A percentile compares a stretch with the other conserved stretches of the same genome.
Evolutionary conservation across 2,888 invertebrate species (phyloP).

Genomic region (Cheiracanthium punctorium): DNA sequence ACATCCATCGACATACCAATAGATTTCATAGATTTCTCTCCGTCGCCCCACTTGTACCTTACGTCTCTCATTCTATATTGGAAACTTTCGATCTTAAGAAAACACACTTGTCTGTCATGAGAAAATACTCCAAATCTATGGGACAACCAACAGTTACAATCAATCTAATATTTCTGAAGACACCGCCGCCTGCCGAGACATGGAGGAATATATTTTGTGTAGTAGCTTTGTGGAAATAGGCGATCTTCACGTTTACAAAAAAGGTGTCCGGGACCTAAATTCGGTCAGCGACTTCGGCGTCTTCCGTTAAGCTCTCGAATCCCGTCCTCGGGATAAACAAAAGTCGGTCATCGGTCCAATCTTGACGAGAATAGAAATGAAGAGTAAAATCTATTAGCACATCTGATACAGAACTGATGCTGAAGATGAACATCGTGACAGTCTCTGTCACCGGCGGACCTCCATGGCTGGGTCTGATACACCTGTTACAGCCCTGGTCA

Average conservation of each 20-base stretch:
- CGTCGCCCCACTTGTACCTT: conserved; percentile 97
- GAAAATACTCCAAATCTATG: too few relatives aligned
- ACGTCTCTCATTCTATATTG: conserved; percentile 99
- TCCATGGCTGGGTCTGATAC: too few relatives aligned
- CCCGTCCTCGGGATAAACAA: conserved; percentile 92
- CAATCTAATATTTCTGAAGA: conserved; percentile 97
- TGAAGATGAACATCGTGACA: too few relatives aligned
- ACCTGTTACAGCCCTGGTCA: too few relatives aligned
- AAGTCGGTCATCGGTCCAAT: conserved; percentile 97
- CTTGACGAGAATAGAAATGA: conserved; percentile 99
- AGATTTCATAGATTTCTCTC: too few relatives aligned
- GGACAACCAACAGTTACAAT: too few relatives aligned
- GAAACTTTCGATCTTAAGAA: too few relatives aligned
- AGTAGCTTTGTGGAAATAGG: conserved; percentile 99
- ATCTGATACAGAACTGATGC: too few relatives aligned
- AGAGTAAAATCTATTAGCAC: conserved; percentile 98
- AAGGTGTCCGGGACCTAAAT: conserved; percentile 99
- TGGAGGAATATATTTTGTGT: conserved; percentile 99
- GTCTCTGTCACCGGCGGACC: too few relatives aligned
- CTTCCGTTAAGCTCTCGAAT: conserved; percentile 93
- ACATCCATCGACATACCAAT: conserved; percentile 96
- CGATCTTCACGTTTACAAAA: conserved; percentile 99
- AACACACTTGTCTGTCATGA: too few relatives aligned
- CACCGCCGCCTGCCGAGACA: conserved; percentile 95
- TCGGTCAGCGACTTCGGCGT: conserved; percentile 96